Percentiles rank a stretch among this genome's conserved stretches.
Conservation (phyloP, 1,140 invertebrate genomes). For the Nylanderia fulva region DNA sequence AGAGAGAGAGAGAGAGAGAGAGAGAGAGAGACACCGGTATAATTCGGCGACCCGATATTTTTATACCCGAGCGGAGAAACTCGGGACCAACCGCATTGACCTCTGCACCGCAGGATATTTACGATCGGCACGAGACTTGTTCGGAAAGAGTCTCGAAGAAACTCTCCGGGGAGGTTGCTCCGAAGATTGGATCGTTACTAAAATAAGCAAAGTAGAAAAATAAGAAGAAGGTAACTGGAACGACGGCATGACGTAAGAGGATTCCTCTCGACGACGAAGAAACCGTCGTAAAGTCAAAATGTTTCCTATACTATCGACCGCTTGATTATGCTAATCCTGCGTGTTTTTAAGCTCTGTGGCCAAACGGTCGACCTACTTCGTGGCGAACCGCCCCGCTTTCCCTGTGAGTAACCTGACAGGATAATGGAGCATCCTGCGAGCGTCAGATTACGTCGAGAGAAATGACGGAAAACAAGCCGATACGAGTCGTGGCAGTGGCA, state of each 20-base stretch:
- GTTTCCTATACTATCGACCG: conserved; percentile 56
- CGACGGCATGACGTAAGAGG: background rate
- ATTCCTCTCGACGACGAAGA: background rate
- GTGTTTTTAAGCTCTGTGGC: conserved; percentile 71
- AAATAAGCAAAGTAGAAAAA: background rate
- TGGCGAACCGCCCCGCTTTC: conserved; percentile 63
- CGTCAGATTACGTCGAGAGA: conserved; percentile 66
- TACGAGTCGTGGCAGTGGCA: background rate
- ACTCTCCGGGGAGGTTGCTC: background rate
- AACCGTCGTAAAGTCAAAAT: conserved; percentile 61
- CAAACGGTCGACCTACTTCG: conserved; percentile 66
- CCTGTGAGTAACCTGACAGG: conserved; percentile 66
- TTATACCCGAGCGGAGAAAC: background rate
- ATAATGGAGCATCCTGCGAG: conserved; percentile 69
- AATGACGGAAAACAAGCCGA: conserved; percentile 68
- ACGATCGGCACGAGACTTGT: background rate
- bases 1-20: too few species aligned
- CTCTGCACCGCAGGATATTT: background rate
- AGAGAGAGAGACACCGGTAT: background rate
- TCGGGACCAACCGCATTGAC: background rate
- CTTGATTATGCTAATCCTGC: conserved; percentile 74
- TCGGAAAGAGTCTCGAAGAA: background rate
- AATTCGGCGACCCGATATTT: conserved; percentile 27
- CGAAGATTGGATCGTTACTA: background rate
- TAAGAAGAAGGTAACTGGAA: background rate